Evolutionary conservation across 2,113 vertebrate genomes (phyloP).

Genomic region (Apodemus sylvaticus): DNA sequence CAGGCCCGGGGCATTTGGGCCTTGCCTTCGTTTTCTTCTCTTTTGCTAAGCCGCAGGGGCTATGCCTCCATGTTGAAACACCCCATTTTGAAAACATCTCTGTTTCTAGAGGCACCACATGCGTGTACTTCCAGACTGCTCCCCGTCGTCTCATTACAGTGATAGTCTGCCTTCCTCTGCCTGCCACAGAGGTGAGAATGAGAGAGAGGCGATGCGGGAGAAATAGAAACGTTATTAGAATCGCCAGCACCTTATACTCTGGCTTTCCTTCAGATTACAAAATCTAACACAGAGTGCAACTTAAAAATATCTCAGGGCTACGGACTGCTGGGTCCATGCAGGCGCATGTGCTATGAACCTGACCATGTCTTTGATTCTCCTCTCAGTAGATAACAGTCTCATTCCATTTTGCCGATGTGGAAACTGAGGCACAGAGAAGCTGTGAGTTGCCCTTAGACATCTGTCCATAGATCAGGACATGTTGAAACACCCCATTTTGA

Average conservation of each 20-base stretch:
- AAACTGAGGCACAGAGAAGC: not conserved
- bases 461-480: too few relatives aligned
- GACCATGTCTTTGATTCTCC: not conserved
- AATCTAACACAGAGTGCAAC: not conserved
- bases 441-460: rapidly evolving
- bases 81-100: not conserved
- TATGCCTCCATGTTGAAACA: not conserved
- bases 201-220: not conserved
- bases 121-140: not conserved
- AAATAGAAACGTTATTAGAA: not conserved
- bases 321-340: rapidly evolving
- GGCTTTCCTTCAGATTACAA: not conserved
- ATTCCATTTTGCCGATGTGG: not conserved
- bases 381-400: rapidly evolving
- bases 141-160: not conserved
- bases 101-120: too few relatives aligned
- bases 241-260: not conserved
- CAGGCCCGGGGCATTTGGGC: rapidly evolving
- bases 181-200: not conserved
- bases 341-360: rapidly evolving
- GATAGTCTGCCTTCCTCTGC: not conserved
- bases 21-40: not conserved
- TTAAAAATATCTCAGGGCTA: too few relatives aligned
- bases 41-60: not conserved
- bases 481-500: not conserved